Evolutionary conservation across 2,113 vertebrate species (phyloP).

Genomic region (Lepus americanus): DNA sequence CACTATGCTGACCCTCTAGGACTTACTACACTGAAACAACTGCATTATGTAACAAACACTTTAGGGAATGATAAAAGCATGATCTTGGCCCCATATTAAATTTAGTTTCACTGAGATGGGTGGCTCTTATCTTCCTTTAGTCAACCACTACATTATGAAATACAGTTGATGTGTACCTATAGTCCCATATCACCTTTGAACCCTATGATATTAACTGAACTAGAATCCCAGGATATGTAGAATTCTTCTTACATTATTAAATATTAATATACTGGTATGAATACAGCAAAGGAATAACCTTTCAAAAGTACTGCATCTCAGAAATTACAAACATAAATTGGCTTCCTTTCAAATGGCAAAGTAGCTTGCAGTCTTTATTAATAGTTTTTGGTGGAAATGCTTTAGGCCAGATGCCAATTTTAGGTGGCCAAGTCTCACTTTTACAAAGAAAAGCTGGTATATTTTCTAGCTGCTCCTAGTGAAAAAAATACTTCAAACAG

Average conservation of each 20-base stretch:
- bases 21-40: not conserved
- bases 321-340: constrained; percentile 19
- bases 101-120: not conserved
- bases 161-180: not conserved
- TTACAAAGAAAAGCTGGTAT: not conserved
- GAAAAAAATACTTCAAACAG: constrained; percentile 8
- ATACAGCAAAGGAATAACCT: constrained; percentile 27
- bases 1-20: not conserved
- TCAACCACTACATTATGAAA: not conserved
- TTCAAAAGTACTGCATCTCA: constrained; percentile 42
- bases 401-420: not conserved
- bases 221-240: not conserved
- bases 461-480: not conserved
- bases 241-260: not conserved
- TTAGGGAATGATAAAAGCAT: not conserved
- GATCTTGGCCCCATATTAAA: not conserved
- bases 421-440: not conserved
- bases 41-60: not conserved
- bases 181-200: not conserved
- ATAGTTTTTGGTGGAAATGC: not conserved
- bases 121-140: not conserved
- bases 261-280: not conserved
- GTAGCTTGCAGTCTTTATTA: not conserved
- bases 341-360: constrained; percentile 57
- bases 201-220: not conserved